A percentile compares a stretch with the other conserved stretches of the same genome.
phyloP scores from a whole-genome alignment of 2,888 invertebrate genomes.

The Campoletis raptor region DNA sequence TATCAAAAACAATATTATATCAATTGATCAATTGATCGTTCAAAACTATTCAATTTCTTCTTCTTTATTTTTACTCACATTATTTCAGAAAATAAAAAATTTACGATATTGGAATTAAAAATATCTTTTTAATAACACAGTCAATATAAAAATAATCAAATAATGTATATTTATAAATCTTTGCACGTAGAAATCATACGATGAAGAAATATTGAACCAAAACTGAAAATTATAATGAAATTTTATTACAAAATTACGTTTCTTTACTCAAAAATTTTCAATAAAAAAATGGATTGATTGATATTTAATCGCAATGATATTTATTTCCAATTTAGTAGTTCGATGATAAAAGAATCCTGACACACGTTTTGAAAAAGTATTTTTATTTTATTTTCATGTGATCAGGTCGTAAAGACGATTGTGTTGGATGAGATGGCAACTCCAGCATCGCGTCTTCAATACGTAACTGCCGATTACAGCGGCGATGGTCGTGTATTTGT shows the following conservation, averaged over 20 bases:
- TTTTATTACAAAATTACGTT: too few species aligned
- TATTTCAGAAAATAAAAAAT: neutral
- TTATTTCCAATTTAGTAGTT: neutral
- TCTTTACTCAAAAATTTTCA: neutral
- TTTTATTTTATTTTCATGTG: slow-evolving; percentile 4
- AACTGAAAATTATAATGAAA: too few species aligned
- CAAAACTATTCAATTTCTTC: neutral
- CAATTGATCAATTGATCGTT: neutral
- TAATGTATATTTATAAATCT: neutral
- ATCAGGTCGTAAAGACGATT: slow-evolving; percentile 86
- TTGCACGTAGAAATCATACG: too few species aligned
- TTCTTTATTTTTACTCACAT: neutral
- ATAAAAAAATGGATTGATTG: too few species aligned
- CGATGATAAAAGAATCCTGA: neutral
- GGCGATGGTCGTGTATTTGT: slow-evolving; percentile 85
- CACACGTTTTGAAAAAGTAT: neutral
- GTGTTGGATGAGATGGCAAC: slow-evolving; percentile 86
- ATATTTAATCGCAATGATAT: neutral
- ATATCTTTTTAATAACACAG: neutral
- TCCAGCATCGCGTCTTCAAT: slow-evolving; percentile 86
- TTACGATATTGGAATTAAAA: neutral
- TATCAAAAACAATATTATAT: neutral
- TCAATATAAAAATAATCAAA: neutral
- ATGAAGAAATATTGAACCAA: too few species aligned
- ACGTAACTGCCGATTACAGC: slow-evolving; percentile 87